These are phyloP conservation scores for Brachynemurus nebulosus DNA, from an alignment of 2,888 invertebrate genomes.

Conservation along the genomic window DNA sequence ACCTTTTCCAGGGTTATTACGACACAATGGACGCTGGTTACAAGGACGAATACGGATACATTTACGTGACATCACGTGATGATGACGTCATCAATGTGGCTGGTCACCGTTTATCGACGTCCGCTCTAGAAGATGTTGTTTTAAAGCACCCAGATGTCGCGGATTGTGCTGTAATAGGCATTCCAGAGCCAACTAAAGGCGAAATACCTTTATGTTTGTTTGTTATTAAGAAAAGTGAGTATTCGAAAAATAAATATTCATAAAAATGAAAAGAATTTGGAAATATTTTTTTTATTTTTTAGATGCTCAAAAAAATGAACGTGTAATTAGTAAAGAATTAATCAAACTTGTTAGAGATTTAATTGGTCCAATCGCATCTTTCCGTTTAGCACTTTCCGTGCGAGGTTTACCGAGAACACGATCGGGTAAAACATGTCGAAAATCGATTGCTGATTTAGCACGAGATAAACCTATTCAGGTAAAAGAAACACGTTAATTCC, in stretches of 20 bases:
- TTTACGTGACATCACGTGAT: conserved; percentile 80
- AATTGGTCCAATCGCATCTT: conserved; percentile 81
- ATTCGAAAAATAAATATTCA: too few species aligned
- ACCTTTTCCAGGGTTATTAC: conserved; percentile 63
- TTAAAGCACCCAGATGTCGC: conserved; percentile 72
- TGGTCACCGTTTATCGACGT: conserved; percentile 80
- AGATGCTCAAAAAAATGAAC: conserved; percentile 37
- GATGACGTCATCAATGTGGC: conserved; percentile 95
- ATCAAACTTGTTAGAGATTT: conserved; percentile 43
- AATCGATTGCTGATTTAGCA: conserved; percentile 74
- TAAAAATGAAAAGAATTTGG: too few species aligned
- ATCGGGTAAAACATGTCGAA: conserved; percentile 67
- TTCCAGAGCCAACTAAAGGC: conserved; percentile 79
- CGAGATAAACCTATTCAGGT: conserved; percentile 65
- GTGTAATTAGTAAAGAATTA: conserved; percentile 40
- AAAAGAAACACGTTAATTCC: conserved; percentile 7
- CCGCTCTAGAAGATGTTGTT: conserved; percentile 81
- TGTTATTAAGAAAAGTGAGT: conserved; percentile 50
- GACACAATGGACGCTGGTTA: conserved; percentile 94
- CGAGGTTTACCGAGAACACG: conserved; percentile 74
- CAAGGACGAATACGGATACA: conserved; percentile 65
- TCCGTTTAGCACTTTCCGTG: conserved; percentile 66
- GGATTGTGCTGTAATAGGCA: conserved; percentile 81
- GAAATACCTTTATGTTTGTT: conserved; percentile 82
- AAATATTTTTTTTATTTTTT: conserved; percentile 16